phyloP scores from a whole-genome alignment of 2,888 invertebrate species.

The Tuberolachnus salignus region DNA sequence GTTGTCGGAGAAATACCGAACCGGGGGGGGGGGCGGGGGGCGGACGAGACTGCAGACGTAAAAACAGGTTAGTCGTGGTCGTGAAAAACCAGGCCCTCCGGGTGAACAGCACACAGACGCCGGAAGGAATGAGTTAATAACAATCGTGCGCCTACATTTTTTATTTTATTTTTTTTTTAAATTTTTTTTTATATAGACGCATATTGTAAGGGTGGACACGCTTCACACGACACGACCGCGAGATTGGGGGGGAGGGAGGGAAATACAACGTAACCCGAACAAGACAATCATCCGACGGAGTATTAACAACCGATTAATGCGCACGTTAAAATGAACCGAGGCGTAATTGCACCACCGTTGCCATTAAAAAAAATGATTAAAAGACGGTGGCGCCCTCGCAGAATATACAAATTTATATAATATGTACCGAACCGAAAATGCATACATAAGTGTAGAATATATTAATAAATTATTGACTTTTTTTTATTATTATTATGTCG shows the following conservation, averaged over 20 bases:
- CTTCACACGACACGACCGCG: not conserved
- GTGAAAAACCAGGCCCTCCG: not conserved
- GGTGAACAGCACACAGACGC: too few species aligned
- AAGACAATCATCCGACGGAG: too few species aligned
- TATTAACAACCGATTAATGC: too few species aligned
- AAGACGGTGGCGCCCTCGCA: not conserved
- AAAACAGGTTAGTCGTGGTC: constrained; percentile 1
- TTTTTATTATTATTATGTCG: too few species aligned
- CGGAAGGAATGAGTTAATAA: not conserved
- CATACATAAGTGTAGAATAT: too few species aligned
- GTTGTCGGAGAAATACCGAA: too few species aligned
- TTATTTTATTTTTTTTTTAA: not conserved
- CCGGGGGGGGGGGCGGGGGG: too few species aligned
- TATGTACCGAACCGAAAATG: not conserved
- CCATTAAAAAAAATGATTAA: too few species aligned
- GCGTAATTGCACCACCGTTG: too few species aligned
- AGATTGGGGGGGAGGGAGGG: not conserved
- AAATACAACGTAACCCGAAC: not conserved
- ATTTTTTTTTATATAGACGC: not conserved
- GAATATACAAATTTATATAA: not conserved
- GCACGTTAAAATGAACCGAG: too few species aligned
- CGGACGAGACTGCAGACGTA: not conserved
- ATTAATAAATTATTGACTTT: too few species aligned
- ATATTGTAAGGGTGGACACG: not conserved
- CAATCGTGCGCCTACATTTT: not conserved